A percentile compares a stretch with the other conserved stretches of the same genome.
Evolutionary conservation across 2,888 invertebrate genomes (phyloP).

Genomic region (Pherbina coryleti): DNA sequence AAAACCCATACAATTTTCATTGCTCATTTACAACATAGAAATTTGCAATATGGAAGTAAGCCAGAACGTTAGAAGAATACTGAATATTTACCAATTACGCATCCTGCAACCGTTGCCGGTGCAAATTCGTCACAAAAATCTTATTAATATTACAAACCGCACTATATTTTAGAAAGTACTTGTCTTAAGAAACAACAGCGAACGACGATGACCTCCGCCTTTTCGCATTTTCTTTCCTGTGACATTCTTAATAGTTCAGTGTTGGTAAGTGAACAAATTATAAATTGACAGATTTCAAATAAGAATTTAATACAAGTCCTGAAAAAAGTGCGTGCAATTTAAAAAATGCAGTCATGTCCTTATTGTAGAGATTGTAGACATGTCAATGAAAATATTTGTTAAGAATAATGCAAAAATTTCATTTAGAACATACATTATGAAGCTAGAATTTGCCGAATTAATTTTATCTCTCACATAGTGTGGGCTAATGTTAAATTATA

Average conservation of each 20-base stretch:
- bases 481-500: too few species aligned
- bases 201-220: slow-evolving; percentile 33
- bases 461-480: too few species aligned
- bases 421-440: too few species aligned
- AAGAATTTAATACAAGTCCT: too few species aligned
- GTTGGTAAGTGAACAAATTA: background rate
- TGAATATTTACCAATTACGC: slow-evolving; percentile 13
- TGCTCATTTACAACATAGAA: slow-evolving; percentile 5
- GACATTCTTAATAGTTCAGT: background rate
- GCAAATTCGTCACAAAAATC: slow-evolving; percentile 7
- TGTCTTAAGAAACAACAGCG: slow-evolving; percentile 1
- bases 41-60: background rate
- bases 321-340: too few species aligned
- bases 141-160: background rate
- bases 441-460: too few species aligned
- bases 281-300: too few species aligned
- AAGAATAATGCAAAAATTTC: too few species aligned
- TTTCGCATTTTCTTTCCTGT: background rate
- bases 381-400: too few species aligned
- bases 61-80: background rate
- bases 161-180: background rate
- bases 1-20: slow-evolving; percentile 22
- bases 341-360: too few species aligned
- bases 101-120: slow-evolving; percentile 28
- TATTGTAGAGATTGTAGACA: too few species aligned